Evolutionary conservation across 2,113 vertebrate species (phyloP).

Genomic region (Zosterops pallidus): DNA sequence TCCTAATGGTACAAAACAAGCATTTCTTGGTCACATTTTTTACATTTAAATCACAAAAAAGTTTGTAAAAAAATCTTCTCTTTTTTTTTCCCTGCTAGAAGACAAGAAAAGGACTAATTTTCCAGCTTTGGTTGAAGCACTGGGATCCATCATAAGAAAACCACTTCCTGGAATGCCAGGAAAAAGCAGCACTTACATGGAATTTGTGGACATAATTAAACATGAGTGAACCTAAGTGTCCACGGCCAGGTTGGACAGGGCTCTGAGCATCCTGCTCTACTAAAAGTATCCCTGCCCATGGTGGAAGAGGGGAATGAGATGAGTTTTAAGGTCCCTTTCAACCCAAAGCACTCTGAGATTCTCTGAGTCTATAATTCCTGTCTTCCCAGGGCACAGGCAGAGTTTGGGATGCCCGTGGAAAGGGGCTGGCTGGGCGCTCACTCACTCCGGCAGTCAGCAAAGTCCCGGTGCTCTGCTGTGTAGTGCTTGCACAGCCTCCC

Average conservation of each 20-base stretch:
- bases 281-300: neutral
- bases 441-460: slow-evolving; percentile 84
- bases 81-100: neutral
- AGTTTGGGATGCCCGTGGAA: accelerated
- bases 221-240: neutral
- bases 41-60: neutral
- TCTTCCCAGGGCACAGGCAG: neutral
- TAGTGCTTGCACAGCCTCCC: slow-evolving; percentile 86
- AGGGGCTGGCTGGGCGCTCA: neutral
- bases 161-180: neutral
- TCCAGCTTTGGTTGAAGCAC: neutral
- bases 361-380: accelerated
- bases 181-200: neutral
- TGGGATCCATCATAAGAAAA: neutral
- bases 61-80: neutral
- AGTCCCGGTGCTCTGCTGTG: slow-evolving; percentile 76
- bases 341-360: neutral
- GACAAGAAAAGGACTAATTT: neutral
- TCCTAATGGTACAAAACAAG: neutral
- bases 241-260: neutral
- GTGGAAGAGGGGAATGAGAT: neutral
- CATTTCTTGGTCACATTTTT: neutral
- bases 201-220: neutral
- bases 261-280: neutral
- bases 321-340: neutral